phyloP scores from a whole-genome alignment of 2,888 invertebrate species.

The Spodoptera exigua region DNA sequence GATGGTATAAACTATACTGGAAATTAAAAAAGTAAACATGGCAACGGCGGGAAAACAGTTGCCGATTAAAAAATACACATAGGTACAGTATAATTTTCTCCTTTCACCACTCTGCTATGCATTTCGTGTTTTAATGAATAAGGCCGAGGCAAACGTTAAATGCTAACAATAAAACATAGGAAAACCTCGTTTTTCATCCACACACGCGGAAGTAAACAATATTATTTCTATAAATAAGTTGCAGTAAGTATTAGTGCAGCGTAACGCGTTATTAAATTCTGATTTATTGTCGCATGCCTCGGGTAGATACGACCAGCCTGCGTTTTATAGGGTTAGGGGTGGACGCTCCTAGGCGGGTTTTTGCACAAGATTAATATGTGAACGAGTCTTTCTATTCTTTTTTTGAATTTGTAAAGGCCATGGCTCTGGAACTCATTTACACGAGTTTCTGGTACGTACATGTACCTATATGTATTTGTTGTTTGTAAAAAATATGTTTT shows the following conservation, averaged over 20 bases:
- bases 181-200: constrained; percentile 14
- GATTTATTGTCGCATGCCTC: constrained; percentile 67
- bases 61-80: too few species aligned
- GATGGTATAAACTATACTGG: too few species aligned
- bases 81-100: too few species aligned
- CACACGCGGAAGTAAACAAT: constrained; percentile 29
- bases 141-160: neutral
- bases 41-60: too few species aligned
- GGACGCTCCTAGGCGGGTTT: constrained; percentile 46
- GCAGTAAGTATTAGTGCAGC: constrained; percentile 59
- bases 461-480: too few species aligned
- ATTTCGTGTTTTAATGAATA: constrained; percentile 7
- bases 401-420: constrained; percentile 38
- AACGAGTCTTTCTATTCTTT: constrained; percentile 51
- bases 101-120: too few species aligned
- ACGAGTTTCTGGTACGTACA: neutral
- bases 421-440: constrained; percentile 42
- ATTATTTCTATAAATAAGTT: constrained; percentile 46
- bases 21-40: too few species aligned
- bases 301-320: constrained; percentile 66
- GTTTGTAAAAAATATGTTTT: too few species aligned
- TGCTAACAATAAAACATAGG: neutral
- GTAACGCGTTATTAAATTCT: constrained; percentile 66
- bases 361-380: constrained; percentile 56
- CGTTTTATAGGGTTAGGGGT: constrained; percentile 65